These are phyloP conservation scores for Abrostola triplasia DNA, from an alignment of 2,888 invertebrate species.

Conservation along the genomic window DNA sequence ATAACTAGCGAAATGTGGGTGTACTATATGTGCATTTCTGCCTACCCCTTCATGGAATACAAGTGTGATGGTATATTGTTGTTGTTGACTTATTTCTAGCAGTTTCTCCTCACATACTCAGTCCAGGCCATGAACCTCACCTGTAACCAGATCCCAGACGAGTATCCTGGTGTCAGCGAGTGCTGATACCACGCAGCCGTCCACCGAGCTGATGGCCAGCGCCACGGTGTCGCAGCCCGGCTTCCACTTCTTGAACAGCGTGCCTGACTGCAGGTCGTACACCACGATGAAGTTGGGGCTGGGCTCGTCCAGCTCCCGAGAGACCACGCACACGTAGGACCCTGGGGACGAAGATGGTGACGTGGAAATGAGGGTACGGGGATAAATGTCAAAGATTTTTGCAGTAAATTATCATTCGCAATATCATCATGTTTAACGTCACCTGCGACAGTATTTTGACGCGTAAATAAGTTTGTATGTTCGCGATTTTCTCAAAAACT, in stretches of 20 bases:
- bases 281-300: constrained; percentile 96
- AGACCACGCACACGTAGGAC: constrained; percentile 91
- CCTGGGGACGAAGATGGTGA: constrained; percentile 72
- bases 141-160: constrained; percentile 96
- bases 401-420: no score
- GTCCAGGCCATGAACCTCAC: constrained; percentile 74
- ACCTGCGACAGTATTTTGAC: no score
- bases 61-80: no score
- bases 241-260: constrained; percentile 97
- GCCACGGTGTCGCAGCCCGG: constrained; percentile 94
- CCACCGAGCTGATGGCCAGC: constrained; percentile 94
- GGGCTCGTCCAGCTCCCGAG: constrained; percentile 89
- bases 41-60: no score
- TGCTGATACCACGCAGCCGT: constrained; percentile 95
- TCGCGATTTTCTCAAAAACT: no score
- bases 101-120: no score
- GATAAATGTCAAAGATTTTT: neutral
- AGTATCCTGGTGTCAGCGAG: constrained; percentile 94
- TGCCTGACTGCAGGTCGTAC: constrained; percentile 96
- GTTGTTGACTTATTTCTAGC: no score
- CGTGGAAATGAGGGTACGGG: no score
- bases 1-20: no score
- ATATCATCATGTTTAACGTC: no score
- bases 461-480: no score
- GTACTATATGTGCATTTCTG: no score